Evolutionary conservation across 2,797 vertebrate genomes (phyloP).

Genomic region (Rallus crepitans): DNA sequence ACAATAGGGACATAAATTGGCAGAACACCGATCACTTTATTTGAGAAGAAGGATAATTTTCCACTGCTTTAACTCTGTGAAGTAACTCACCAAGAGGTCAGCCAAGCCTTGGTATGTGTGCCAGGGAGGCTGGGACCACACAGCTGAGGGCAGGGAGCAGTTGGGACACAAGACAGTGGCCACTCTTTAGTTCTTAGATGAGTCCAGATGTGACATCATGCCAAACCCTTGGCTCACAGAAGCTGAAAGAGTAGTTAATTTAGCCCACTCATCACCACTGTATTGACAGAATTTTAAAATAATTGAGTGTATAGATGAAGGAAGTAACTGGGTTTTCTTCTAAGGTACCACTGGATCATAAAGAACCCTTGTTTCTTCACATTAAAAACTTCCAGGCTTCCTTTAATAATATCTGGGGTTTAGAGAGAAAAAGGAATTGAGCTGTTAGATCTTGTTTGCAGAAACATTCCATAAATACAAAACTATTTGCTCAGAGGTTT

Average conservation of each 20-base stretch:
- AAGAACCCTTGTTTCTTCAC: background rate
- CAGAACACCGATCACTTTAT: background rate
- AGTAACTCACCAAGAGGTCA: background rate
- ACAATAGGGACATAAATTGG: background rate
- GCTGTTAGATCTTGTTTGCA: background rate
- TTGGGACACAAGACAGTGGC: background rate
- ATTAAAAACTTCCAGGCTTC: background rate
- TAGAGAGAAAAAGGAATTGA: background rate
- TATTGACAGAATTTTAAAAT: background rate
- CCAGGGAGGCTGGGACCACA: background rate
- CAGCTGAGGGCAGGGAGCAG: background rate
- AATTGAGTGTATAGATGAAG: fast-evolving
- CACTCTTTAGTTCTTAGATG: background rate
- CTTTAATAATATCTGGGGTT: fast-evolving
- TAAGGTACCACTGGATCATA: background rate
- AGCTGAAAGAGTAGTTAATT: background rate
- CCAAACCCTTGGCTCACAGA: background rate
- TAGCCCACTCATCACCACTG: background rate
- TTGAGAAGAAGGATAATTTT: background rate
- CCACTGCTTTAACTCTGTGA: background rate
- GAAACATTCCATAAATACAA: background rate
- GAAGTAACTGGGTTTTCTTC: background rate
- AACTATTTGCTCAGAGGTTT: background rate
- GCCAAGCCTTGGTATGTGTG: background rate
- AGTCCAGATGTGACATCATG: background rate